phyloP scores from a whole-genome alignment of 2,113 vertebrate species.

The Carlito syrichta region DNA sequence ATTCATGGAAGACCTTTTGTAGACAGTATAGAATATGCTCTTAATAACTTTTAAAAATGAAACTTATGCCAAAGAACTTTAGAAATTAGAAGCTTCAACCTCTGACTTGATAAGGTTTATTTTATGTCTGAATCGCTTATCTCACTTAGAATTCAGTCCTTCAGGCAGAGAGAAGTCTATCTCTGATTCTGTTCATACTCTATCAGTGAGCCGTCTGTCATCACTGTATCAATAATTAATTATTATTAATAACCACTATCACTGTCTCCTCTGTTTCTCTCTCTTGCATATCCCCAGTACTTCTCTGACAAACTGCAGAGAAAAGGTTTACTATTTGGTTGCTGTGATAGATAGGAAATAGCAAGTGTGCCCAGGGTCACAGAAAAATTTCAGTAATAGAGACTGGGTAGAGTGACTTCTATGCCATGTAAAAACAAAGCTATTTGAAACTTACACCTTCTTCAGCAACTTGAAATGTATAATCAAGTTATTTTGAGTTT shows the following conservation, averaged over 20 bases:
- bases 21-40: neutral
- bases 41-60: neutral
- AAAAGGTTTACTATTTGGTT: neutral
- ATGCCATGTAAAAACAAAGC: neutral
- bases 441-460: neutral
- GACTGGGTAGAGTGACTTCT: neutral
- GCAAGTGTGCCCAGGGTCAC: neutral
- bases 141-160: neutral
- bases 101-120: neutral
- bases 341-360: neutral
- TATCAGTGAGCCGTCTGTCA: neutral
- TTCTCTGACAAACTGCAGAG: neutral
- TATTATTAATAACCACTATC: conserved; percentile 39
- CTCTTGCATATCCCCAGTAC: neutral
- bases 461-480: neutral
- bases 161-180: neutral
- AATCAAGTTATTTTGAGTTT: neutral
- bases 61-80: neutral
- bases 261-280: neutral
- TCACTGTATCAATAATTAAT: conserved; percentile 54
- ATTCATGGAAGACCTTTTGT: neutral
- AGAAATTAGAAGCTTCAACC: neutral
- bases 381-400: neutral
- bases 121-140: neutral
- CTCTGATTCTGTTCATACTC: neutral